Base-by-base conservation (phyloP, 2,113 vertebrate species). In the Marmota flaviventris region DNA sequence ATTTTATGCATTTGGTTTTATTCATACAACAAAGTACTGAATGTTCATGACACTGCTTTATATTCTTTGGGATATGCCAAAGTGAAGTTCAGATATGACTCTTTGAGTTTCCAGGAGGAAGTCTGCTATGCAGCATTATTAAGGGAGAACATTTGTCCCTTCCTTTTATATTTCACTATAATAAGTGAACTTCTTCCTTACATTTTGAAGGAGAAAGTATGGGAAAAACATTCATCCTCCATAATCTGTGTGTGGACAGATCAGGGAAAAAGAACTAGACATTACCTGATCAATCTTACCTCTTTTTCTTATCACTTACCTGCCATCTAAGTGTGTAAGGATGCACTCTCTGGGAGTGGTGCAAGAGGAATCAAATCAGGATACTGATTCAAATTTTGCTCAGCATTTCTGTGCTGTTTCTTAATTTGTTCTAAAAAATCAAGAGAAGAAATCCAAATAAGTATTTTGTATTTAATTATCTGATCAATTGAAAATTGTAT, bases 361-460 rank as follows among this genome's bases (percentile, higher is more conserved):
- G 1, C 16, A 69, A 5, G 56, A 8, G 22, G 69, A 63, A 92
- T 25, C 5, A 20, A 16, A 10, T 0, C 17, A 18, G 32, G 5
- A 17, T 32, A 22, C 56, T 17, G 42, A 22, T 16, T 79, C 37
- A 37, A 3, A 34, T 63, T 48, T 37, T 29, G 4, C 45, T 51
- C 42, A 37, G 42, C 51, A n/a, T 27, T 32, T n/a, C 34, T 32
- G 39, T 61, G 39, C 48, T 69, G 2, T 77, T 89, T 94, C 16
- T 53, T 85, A 72, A 82, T 89, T 82, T 92, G 29, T 77, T 87
- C 56, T 86, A 65, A 87, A 91, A 67, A 37, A 22, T 34, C 77
- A 69, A 69, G 65, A 89, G 48, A 85, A 61, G 78, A 88, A 78
- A 51, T 34, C 16, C 37, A 79, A 65, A 32, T 8, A 63, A 29